Evolutionary conservation across 2,888 invertebrate genomes (phyloP).

Genomic region (Rhorus exstirpatorius): DNA sequence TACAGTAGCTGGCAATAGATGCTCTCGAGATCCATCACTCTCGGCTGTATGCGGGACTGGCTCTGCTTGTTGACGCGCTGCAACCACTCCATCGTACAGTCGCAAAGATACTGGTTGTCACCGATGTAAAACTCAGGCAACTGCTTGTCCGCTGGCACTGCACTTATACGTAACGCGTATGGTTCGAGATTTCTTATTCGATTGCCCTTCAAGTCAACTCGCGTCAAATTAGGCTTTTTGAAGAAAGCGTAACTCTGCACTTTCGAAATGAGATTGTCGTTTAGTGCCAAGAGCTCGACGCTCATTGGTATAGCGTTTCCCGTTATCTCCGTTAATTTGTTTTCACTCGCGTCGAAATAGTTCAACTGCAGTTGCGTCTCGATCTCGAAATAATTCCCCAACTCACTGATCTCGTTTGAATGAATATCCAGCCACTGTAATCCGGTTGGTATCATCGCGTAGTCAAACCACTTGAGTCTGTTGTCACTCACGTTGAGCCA

Average conservation of each 20-base stretch:
- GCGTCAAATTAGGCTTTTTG: conserved; percentile 94
- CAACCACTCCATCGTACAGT: conserved; percentile 96
- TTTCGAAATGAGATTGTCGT: conserved; percentile 93
- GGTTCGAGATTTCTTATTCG: conserved; percentile 92
- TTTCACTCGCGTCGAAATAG: conserved; percentile 94
- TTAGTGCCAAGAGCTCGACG: conserved; percentile 92
- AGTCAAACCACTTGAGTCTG: conserved; percentile 93
- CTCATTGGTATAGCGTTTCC: conserved; percentile 94
- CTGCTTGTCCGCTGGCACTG: conserved; percentile 90
- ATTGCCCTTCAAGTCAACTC: conserved; percentile 93
- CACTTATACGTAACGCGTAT: conserved; percentile 92
- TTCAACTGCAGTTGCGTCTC: conserved; percentile 92
- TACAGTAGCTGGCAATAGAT: conserved; percentile 94
- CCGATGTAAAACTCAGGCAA: conserved; percentile 94
- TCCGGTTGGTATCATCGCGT: conserved; percentile 94
- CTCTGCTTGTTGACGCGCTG: conserved; percentile 92
- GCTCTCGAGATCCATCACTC: conserved; percentile 93
- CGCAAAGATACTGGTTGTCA: conserved; percentile 95
- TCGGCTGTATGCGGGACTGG: conserved; percentile 92
- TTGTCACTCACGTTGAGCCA: conserved; percentile 96
- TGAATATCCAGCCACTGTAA: conserved; percentile 95
- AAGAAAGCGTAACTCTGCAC: conserved; percentile 95
- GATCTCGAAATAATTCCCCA: conserved; percentile 94
- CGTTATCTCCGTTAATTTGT: conserved; percentile 93
- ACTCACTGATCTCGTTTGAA: conserved; percentile 93